phyloP scores from a whole-genome alignment of 2,888 invertebrate species.

The Myopa testacea region DNA sequence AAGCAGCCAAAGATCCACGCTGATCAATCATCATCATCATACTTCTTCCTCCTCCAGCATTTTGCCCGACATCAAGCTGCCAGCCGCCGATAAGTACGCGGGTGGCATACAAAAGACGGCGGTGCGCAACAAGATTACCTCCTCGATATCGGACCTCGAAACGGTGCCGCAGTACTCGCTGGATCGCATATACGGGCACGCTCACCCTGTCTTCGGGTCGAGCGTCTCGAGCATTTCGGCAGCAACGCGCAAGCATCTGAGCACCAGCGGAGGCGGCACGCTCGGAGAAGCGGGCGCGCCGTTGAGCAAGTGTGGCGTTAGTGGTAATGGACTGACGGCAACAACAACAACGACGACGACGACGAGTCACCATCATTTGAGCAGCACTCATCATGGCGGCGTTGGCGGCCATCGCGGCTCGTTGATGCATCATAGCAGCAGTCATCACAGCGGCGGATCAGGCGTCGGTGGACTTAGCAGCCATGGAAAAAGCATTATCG shows the following conservation, averaged over 20 bases:
- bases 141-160: constrained; percentile 67
- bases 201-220: constrained; percentile 41
- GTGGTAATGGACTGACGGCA: constrained; percentile 34
- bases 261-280: constrained; percentile 54
- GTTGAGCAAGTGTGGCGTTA: constrained; percentile 64
- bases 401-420: constrained; percentile 41
- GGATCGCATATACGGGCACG: constrained; percentile 65
- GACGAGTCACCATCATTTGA: constrained; percentile 41
- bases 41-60: constrained; percentile 63
- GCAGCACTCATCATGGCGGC: not conserved
- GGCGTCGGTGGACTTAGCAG: constrained; percentile 51
- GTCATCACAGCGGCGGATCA: constrained; percentile 63
- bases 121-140: constrained; percentile 65
- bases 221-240: constrained; percentile 50
- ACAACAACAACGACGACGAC: constrained; percentile 57
- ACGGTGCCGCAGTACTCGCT: constrained; percentile 67
- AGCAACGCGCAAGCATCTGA: constrained; percentile 63
- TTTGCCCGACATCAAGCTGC: constrained; percentile 68
- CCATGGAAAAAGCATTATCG: constrained; percentile 25
- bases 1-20: constrained; percentile 37
- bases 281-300: constrained; percentile 43
- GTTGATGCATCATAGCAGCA: constrained; percentile 13
- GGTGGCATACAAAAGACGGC: constrained; percentile 67
- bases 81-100: constrained; percentile 64
- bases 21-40: constrained; percentile 44